A percentile compares a stretch with the other conserved stretches of the same genome.
Evolutionary conservation across 1,140 invertebrate species (phyloP).

Genomic region (Dendrolimus kikuchii): DNA sequence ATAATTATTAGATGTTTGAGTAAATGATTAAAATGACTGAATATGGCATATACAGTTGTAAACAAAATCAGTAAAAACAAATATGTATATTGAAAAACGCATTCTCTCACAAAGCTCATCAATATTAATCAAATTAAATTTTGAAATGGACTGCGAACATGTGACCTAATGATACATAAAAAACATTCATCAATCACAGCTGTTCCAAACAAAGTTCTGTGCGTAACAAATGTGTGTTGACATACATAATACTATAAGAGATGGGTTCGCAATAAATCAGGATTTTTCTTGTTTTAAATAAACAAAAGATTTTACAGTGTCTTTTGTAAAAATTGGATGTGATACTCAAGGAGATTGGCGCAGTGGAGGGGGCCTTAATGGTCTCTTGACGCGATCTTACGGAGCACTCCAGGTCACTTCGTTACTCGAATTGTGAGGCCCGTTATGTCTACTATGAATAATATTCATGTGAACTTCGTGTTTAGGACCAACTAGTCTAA

Average conservation of each 20-base stretch:
- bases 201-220: slow-evolving; percentile 14
- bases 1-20: too few species aligned
- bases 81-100: too few species aligned
- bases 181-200: slow-evolving; percentile 22
- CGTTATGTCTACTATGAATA: slow-evolving; percentile 56
- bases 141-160: slow-evolving; percentile 7
- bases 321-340: slow-evolving; percentile 60
- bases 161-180: slow-evolving; percentile 20
- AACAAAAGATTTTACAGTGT: slow-evolving; percentile 23
- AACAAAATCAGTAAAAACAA: too few species aligned
- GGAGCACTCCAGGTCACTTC: slow-evolving; percentile 60
- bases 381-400: slow-evolving; percentile 61
- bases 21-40: too few species aligned
- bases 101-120: slow-evolving; percentile 2
- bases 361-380: slow-evolving; percentile 59
- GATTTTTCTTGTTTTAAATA: slow-evolving; percentile 12
- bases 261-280: neutral
- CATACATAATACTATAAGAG: neutral
- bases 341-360: slow-evolving; percentile 60
- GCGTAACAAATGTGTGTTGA: neutral
- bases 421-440: slow-evolving; percentile 60
- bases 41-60: too few species aligned
- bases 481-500: neutral
- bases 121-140: slow-evolving; percentile 14
- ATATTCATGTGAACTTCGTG: slow-evolving; percentile 23